Percentiles rank a stretch among this genome's conserved stretches.
Conservation (phyloP, 2,888 invertebrate species). For the Eudemis profundana region DNA sequence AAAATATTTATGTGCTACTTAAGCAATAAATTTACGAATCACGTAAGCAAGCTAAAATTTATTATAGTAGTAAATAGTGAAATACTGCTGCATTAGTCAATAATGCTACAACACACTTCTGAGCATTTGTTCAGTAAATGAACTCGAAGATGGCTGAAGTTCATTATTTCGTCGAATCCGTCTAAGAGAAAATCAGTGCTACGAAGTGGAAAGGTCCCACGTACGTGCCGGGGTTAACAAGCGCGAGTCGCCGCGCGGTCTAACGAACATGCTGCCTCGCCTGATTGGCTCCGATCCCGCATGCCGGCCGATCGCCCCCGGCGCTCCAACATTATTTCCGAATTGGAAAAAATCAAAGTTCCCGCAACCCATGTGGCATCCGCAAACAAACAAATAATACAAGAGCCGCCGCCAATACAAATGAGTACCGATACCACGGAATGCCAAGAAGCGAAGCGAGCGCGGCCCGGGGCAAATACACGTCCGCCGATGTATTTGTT, state of each 20-base stretch:
- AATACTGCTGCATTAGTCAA: slow-evolving; percentile 25
- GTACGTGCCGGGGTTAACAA: slow-evolving; percentile 80
- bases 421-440: slow-evolving; percentile 82
- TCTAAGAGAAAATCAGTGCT: slow-evolving; percentile 79
- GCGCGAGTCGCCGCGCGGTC: slow-evolving; percentile 64
- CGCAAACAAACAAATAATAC: slow-evolving; percentile 84
- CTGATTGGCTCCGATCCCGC: slow-evolving; percentile 70
- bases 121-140: slow-evolving; percentile 64
- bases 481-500: slow-evolving; percentile 82
- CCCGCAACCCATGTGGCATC: slow-evolving; percentile 76
- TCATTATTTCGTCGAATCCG: slow-evolving; percentile 69
- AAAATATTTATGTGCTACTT: neutral
- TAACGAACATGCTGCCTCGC: slow-evolving; percentile 68
- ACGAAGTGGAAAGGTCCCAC: slow-evolving; percentile 79
- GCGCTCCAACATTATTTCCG: slow-evolving; percentile 79
- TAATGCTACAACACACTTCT: slow-evolving; percentile 36
- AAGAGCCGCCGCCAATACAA: slow-evolving; percentile 79
- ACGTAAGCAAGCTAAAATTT: neutral
- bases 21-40: neutral
- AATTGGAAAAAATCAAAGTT: slow-evolving; percentile 84
- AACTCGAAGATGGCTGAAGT: slow-evolving; percentile 69
- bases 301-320: slow-evolving; percentile 68
- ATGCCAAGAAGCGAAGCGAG: slow-evolving; percentile 74
- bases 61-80: neutral
- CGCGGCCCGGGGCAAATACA: slow-evolving; percentile 79